phyloP scores from a whole-genome alignment of 2,797 vertebrate genomes.

The Rhinophrynus dorsalis region DNA sequence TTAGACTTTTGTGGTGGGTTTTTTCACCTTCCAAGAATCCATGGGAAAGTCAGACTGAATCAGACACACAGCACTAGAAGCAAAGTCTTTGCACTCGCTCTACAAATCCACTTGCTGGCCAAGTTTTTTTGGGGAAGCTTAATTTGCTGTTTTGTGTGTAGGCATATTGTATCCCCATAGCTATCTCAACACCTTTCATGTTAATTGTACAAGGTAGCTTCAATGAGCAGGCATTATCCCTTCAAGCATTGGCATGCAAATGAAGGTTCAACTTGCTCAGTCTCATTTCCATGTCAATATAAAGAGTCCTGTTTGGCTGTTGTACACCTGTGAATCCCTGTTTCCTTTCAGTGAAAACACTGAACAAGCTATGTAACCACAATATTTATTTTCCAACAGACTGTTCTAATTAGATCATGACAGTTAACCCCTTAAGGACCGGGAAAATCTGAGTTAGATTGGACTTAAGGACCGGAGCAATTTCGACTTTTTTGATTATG shows the following conservation, averaged over 20 bases:
- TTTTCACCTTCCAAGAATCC: slow-evolving; percentile 3
- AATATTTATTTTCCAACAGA: slow-evolving; percentile 1
- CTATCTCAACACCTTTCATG: slow-evolving; percentile 26
- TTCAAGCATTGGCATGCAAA: slow-evolving; percentile 8
- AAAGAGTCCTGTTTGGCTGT: background rate
- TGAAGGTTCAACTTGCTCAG: slow-evolving; percentile 1
- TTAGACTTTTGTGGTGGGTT: background rate
- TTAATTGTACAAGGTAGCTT: slow-evolving; percentile 20
- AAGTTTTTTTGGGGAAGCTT: background rate
- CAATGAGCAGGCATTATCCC: slow-evolving; percentile 11
- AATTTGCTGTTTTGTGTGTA: slow-evolving; percentile 19
- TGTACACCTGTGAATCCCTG: slow-evolving; percentile 22
- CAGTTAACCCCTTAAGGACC: no score
- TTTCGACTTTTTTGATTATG: no score
- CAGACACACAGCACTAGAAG: slow-evolving; percentile 6
- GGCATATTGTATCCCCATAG: slow-evolving; percentile 1
- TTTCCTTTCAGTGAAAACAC: background rate
- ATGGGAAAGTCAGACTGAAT: slow-evolving; percentile 34
- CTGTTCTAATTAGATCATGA: slow-evolving; percentile 11
- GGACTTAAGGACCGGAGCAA: no score
- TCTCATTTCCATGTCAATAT: slow-evolving; percentile 25
- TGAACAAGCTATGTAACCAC: background rate
- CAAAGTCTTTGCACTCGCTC: slow-evolving; percentile 4
- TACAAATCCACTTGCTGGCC: background rate
- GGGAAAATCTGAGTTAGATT: no score